These are phyloP conservation scores for Phylloscopus whistleri DNA, from an alignment of 2,113 vertebrate genomes.

Conservation along the genomic window DNA sequence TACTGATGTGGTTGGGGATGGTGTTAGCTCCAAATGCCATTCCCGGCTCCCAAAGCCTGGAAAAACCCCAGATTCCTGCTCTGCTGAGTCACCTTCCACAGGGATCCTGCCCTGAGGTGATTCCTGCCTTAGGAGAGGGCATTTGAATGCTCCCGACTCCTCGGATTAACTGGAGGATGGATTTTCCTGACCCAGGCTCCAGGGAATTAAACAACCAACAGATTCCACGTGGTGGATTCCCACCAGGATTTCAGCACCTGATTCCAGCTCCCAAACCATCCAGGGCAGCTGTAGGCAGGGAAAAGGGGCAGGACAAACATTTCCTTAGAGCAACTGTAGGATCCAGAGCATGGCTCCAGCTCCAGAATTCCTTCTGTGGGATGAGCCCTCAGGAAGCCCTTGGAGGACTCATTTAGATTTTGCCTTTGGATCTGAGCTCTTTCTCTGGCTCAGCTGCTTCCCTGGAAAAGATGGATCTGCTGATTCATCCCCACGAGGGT, in stretches of 20 bases:
- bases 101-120: no score
- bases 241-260: background rate
- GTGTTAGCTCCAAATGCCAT: background rate
- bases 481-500: background rate
- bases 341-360: background rate
- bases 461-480: background rate
- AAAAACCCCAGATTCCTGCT: background rate
- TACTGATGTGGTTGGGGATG: background rate
- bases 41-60: background rate
- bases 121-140: background rate
- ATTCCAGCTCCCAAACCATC: background rate
- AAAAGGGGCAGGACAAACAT: background rate
- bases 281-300: background rate
- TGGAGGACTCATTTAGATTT: background rate
- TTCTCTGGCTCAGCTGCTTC: background rate
- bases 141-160: background rate
- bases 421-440: background rate
- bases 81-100: background rate
- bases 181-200: background rate
- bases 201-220: background rate
- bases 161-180: background rate
- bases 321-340: background rate
- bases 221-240: fast-evolving
- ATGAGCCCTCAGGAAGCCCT: background rate
- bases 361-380: background rate